Evolutionary conservation across 2,888 invertebrate species (phyloP), one percentile per base, ranked within the genome.

Genomic region (Monochamus alternatus): DNA sequence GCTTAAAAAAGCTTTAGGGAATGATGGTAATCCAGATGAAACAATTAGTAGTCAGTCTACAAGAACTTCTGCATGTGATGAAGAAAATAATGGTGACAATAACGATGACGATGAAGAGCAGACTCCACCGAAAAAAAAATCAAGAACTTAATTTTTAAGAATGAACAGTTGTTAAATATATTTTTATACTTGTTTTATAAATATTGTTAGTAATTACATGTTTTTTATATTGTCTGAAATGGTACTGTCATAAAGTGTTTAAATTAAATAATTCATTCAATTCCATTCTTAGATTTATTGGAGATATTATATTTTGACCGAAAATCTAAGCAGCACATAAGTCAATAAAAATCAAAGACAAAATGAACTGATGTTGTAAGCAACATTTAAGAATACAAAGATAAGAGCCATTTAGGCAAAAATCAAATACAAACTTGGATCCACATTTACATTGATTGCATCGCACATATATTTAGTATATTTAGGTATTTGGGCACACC

Each of bases 1-100:
- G 74, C 80, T 93, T 38, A 89, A 90, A 75, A 90, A 92, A 78
- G 90, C 90, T 32, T 89, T 93, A 63, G 90, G 91, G 67, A 88
- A 81, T 72, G 74, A 64, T 0, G 76, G 71, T 10, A 78, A 73
- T 22, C 59, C 44, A 58, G 65, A 70, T 22, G 70, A 55, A 38
- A 30, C 51, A 51, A 14, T 55, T 55, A 22, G 76, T 43, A 75
- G 75, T 10, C 78, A 80, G 67, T 58, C 67, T 5, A 77, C 75
- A 14, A 66, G 66, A 55, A 63, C 65, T 12, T 59, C 75, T 58
- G 73, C 60, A 59, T 74, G 75, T 55, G 63, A 68, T n/a, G 67
- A 71, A 3, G 73, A 59, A 52, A 38, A 31, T 12, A 32, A 66
- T 12, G 52, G 22, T n/a, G 55, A 22, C 7, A 55, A n/a, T 55